Evolutionary conservation across 2,888 invertebrate genomes (phyloP).

Genomic region (Mythimna loreyi): DNA sequence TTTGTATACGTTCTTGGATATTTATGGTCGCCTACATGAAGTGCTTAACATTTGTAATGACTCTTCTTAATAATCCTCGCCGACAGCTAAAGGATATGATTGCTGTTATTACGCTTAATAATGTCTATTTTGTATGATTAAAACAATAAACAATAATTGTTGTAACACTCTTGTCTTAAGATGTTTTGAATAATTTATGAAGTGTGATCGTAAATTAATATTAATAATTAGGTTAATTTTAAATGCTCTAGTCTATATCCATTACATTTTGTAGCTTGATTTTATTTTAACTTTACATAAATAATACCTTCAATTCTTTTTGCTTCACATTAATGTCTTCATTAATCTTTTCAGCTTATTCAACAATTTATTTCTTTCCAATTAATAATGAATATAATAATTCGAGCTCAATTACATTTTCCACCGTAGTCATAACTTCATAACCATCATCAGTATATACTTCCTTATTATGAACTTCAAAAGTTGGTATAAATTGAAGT

Average conservation of each 20-base stretch:
- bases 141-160: slow-evolving; percentile 54
- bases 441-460: slow-evolving; percentile 46
- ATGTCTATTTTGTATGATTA: slow-evolving; percentile 55
- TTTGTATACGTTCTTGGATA: slow-evolving; percentile 37
- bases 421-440: slow-evolving; percentile 21
- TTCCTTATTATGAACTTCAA: slow-evolving; percentile 55
- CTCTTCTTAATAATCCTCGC: slow-evolving; percentile 48
- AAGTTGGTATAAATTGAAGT: slow-evolving; percentile 50
- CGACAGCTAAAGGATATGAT: slow-evolving; percentile 48
- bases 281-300: no score
- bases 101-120: slow-evolving; percentile 49
- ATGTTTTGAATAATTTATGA: slow-evolving; percentile 26
- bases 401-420: slow-evolving; percentile 17
- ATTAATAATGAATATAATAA: neutral
- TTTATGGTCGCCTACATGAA: slow-evolving; percentile 36
- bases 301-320: neutral
- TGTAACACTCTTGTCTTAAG: slow-evolving; percentile 23
- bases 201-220: slow-evolving; percentile 21
- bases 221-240: slow-evolving; percentile 9
- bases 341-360: neutral
- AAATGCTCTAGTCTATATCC: neutral
- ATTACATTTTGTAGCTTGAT: neutral
- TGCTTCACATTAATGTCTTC: neutral
- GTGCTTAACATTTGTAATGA: slow-evolving; percentile 35
- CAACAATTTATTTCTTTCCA: slow-evolving; percentile 9